phyloP scores from a whole-genome alignment of 35 echinoderm and acorn worm genomes.

The Amphiura filiformis region DNA sequence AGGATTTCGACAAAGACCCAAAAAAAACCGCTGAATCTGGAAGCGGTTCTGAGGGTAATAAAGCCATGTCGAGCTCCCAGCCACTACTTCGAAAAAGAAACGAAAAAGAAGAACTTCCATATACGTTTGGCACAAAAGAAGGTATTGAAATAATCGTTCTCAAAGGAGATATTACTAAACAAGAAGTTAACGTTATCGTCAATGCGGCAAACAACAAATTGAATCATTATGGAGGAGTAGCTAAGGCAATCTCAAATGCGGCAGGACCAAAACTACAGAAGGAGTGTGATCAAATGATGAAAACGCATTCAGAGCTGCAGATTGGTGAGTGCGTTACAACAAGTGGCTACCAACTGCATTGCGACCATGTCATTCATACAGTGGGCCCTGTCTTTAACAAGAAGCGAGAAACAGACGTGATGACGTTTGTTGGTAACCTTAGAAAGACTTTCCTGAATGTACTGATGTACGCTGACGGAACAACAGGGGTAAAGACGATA shows the following conservation, averaged over 20 bases:
- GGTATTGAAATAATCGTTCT: background rate
- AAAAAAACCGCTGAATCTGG: background rate
- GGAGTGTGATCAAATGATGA: background rate
- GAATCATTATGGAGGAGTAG: background rate
- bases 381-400: background rate
- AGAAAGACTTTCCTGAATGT: constrained; percentile 14
- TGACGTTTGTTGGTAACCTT: background rate
- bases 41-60: background rate
- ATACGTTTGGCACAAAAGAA: background rate
- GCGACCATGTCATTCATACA: background rate
- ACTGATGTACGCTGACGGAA: background rate
- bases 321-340: background rate
- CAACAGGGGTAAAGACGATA: background rate
- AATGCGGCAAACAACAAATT: background rate
- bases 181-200: constrained; percentile 18
- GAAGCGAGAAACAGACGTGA: background rate
- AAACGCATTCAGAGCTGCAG: background rate
- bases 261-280: background rate
- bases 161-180: constrained; percentile 19
- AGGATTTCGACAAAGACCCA: no score
- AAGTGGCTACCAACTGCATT: background rate
- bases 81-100: no score
- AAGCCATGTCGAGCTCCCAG: no score
- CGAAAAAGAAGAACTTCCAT: background rate
- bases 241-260: constrained; percentile 12